phyloP scores from a whole-genome alignment of 2,113 vertebrate species.

The Piliocolobus tephrosceles region DNA sequence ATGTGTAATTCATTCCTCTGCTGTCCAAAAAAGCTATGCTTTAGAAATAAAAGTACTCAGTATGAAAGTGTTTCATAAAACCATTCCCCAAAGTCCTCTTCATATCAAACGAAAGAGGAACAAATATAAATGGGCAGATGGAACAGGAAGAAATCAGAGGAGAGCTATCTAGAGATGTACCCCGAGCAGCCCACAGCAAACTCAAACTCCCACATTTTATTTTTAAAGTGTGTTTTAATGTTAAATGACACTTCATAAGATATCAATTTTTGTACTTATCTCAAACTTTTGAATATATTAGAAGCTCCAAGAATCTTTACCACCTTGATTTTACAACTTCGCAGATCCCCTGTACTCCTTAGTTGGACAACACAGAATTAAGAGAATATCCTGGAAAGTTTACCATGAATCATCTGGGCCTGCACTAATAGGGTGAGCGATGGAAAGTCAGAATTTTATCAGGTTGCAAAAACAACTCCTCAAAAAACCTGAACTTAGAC shows the following conservation, averaged over 20 bases:
- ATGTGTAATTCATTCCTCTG: not conserved
- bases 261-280: not conserved
- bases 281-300: not conserved
- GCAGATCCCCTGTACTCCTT: not conserved
- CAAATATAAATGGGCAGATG: not conserved
- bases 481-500: not conserved
- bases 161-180: not conserved
- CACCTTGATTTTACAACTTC: conserved; percentile 6
- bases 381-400: not conserved
- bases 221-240: conserved; percentile 27
- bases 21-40: not conserved
- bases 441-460: conserved; percentile 6
- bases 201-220: not conserved
- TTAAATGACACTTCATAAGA: not conserved
- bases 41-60: conserved; percentile 24
- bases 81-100: not conserved
- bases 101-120: not conserved
- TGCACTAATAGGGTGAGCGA: not conserved
- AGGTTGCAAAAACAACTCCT: not conserved
- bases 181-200: not conserved
- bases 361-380: conserved; percentile 32
- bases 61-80: not conserved
- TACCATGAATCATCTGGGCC: not conserved
- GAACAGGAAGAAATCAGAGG: not conserved
- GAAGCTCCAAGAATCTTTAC: not conserved